Evolutionary conservation across 2,113 vertebrate species (phyloP), one percentile per base, ranked within the genome.

Genomic region (Emberiza fucata): DNA sequence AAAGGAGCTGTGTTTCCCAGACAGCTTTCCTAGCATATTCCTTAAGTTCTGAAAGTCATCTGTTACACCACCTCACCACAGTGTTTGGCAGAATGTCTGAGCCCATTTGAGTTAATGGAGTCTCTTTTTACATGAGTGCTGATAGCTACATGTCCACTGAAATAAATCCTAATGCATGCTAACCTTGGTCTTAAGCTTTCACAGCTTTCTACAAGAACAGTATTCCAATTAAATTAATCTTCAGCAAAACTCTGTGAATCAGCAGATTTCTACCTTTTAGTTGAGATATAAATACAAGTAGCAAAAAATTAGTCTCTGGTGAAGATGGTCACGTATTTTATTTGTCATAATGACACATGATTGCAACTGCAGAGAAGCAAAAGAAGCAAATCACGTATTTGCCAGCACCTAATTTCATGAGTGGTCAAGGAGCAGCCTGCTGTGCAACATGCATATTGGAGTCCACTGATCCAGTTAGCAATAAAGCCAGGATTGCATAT

Each of bases 11-110:
- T 77, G 18, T 42, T 83, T 77, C 48, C 35, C 71, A 70, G 18
- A 15, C 0, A 75, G 20, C 9, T 89, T 86, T 88, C 27, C 18
- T 40, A 11, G 9, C 29, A 44, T 4, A 23, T 6, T 69, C 25
- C 56, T 64, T 21, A 15, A 66, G 20, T 57, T 45, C 33, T 27
- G 42, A 61, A 69, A 37, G 39, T 57, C 40, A 64, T 37, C 22
- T 57, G 1, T 51, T 72, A 40, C 14, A 40, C 14, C 31, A 39
- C 29, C 20, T 75, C 31, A 57, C 25, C 6, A 0, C 0, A 1
- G 20, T 27, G 28, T 71, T 66, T 61, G 81, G 8, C 57, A 82
- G 54, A 42, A 16, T 9, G 20, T 48, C 42, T 13, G 9, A 54
- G 19, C 48, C 56, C 54, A 64, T 44, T 17, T 12, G 10, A 44